Percentiles rank a stretch among this genome's conserved stretches.
These are phyloP conservation scores for Bellardia bayeri DNA, from an alignment of 2,888 invertebrate species.

Conservation along the genomic window DNA sequence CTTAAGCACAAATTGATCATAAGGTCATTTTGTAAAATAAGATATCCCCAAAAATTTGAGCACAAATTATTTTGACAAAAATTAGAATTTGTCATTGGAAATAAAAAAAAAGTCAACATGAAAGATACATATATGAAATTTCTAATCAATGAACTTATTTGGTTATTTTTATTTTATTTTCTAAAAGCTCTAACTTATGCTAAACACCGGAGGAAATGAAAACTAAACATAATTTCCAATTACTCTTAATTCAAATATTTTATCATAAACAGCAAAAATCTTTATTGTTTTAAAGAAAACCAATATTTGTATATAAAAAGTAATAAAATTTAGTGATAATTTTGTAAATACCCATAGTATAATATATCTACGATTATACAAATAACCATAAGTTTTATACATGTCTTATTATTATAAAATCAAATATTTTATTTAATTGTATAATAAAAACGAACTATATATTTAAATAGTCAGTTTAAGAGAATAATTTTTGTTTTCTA, in stretches of 20 bases:
- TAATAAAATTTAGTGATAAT: not conserved
- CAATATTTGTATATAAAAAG: slow-evolving; percentile 8
- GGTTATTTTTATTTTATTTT: too few relatives aligned
- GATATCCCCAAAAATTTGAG: too few relatives aligned
- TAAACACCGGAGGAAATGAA: not conserved
- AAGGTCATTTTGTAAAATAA: too few relatives aligned
- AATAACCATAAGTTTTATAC: not conserved
- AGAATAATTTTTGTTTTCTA: not conserved
- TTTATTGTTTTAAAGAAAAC: not conserved
- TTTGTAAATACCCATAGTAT: slow-evolving; percentile 3
- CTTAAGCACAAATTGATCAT: too few relatives aligned
- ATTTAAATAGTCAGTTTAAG: too few relatives aligned
- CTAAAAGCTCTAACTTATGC: too few relatives aligned
- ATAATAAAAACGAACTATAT: not conserved
- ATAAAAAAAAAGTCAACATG: too few relatives aligned
- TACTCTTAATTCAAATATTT: not conserved
- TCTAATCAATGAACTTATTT: too few relatives aligned
- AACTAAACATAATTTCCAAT: not conserved
- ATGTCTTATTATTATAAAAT: not conserved
- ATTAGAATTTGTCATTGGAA: too few relatives aligned
- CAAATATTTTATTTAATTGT: not conserved
- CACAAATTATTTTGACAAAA: too few relatives aligned
- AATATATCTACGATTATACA: not conserved
- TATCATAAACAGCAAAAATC: not conserved
- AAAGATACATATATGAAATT: too few relatives aligned